A percentile compares a stretch with the other conserved stretches of the same genome.
Conservation (phyloP, 2,797 vertebrate genomes). For the Paedocypris micromegethes region DNA sequence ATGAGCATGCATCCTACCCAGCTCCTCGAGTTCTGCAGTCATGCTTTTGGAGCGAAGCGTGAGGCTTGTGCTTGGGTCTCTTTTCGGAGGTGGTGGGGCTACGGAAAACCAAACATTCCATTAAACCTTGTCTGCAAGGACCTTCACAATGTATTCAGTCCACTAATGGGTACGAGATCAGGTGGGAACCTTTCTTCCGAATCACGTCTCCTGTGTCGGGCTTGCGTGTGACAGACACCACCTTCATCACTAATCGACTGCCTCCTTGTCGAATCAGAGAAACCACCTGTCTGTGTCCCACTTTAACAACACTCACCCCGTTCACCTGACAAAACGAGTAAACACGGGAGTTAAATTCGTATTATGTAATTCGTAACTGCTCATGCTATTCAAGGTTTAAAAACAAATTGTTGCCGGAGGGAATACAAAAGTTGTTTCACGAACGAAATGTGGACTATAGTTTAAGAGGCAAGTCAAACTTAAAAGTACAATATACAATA, state of each 20-base stretch:
- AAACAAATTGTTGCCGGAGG: too few relatives aligned
- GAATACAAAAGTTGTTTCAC: too few relatives aligned
- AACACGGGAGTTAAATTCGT: neutral
- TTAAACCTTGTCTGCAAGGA: too few relatives aligned
- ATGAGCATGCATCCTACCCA: conserved; percentile 59
- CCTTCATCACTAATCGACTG: conserved; percentile 92
- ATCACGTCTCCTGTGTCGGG: conserved; percentile 83
- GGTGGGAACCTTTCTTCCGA: conserved; percentile 80
- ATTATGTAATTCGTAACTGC: too few relatives aligned
- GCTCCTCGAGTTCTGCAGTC: conserved; percentile 93
- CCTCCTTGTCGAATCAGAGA: conserved; percentile 93
- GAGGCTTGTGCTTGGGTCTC: conserved; percentile 92
- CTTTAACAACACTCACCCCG: conserved; percentile 69
- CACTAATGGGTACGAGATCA: too few relatives aligned
- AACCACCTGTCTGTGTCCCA: conserved; percentile 85
- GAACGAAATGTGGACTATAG: too few relatives aligned
- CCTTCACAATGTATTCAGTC: too few relatives aligned
- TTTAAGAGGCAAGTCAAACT: too few relatives aligned
- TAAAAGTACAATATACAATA: too few relatives aligned
- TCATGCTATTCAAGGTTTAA: too few relatives aligned
- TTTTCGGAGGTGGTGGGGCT: conserved; percentile 94
- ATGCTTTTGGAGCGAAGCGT: conserved; percentile 97
- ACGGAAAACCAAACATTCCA: conserved; percentile 20
- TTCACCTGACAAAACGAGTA: conserved; percentile 59
- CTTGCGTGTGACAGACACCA: conserved; percentile 92